Base-by-base conservation (phyloP, 2,888 invertebrate species). In the Habrosyne pyritoides region DNA sequence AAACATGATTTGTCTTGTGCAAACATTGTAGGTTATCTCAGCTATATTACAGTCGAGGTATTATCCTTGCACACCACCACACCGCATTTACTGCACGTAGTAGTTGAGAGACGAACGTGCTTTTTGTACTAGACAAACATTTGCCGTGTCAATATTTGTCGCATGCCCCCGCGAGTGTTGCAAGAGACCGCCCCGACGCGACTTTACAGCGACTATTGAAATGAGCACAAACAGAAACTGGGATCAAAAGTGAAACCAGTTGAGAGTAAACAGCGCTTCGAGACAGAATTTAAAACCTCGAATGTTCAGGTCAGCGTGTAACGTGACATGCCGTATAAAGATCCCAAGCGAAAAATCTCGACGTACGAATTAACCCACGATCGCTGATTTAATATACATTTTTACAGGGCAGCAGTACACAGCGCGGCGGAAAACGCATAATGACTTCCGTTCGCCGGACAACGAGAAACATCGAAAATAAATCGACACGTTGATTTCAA, bases 371-470 rank as follows among this genome's bases (percentile, higher is more conserved):
- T 73, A 81, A 74, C 74, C 71, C 66, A 71, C 79, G 79, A 79
- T 87, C 81, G 81, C 73, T 84, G 90, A 84, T 87, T 91, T 82
- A 87, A 89, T 91, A 89, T 89, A 88, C 69, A 86, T 88, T 89
- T 88, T 87, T 83, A 88, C 86, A 86, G 83, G 81, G 77, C 84
- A 81, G 64, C 79, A 84, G 79, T 83, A 87, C 83, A 78, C 71
- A 75, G 81, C 70, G 75, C 84, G 79, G 79, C 89, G 89, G 89
- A 88, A 89, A 91, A 83, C 84, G 91, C 84, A 91, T 92, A 91
- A 92, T 91, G 86, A 91, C 83, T 91, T 91, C 91, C 91, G 89
- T 73, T 82, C 79, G 75, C 59, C 77, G 75, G 79, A 79, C 83
- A 78, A 77, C 81, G 82, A 86, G 86, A 85, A 87, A 84, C 83